Evolutionary conservation across 2,797 vertebrate genomes (phyloP), one percentile per base, ranked within the genome.

Genomic region (Trachops cirrhosus): DNA sequence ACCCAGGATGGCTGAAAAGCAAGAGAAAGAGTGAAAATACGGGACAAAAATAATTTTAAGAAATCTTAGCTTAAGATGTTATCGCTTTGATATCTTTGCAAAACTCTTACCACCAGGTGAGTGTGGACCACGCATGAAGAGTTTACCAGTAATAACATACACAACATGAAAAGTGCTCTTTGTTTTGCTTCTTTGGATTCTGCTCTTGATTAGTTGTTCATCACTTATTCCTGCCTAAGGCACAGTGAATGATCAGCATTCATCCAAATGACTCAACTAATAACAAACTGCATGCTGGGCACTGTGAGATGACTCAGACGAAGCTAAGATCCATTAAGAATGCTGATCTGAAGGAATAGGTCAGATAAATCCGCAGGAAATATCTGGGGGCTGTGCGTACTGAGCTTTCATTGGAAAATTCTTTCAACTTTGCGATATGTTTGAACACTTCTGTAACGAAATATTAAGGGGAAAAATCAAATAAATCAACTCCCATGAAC

Each of bases 201-300:
- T 95, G 87, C 21, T 11, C 62, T 87, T 59, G 46, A 93, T 93
- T 22, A 41, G 24, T 88, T 94, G 52, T 85, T 95, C 77, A 93
- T 80, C 91, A 57, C 9, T 90, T 73, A 70, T 41, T 19, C 87
- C 50, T 44, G 73, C 90, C 92, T 78, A 70, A 75, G 93, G 86
- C 50, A 18, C 3, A 54, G 41, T 62, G 54, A 86, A 70, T 64
- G 79, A 77, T 90, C 93, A 86, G 37, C 73, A 57, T 90, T 88
- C 62, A 67, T 67, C 39, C 34, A 59, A 89, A 48, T 83, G 93
- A 93, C 80, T 94, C 92, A 93, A 12, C 37, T 24, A 46, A 77
- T 46, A 92, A 73, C n/a, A 54, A 41, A 39, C 39, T 34, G 26
- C n/a, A 3, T 8, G 44, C 54, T 74, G 93, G 80, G 67, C 39